Evolutionary conservation across 2,113 vertebrate species (phyloP).

Genomic region (Protobothrops mucrosquamatus): DNA sequence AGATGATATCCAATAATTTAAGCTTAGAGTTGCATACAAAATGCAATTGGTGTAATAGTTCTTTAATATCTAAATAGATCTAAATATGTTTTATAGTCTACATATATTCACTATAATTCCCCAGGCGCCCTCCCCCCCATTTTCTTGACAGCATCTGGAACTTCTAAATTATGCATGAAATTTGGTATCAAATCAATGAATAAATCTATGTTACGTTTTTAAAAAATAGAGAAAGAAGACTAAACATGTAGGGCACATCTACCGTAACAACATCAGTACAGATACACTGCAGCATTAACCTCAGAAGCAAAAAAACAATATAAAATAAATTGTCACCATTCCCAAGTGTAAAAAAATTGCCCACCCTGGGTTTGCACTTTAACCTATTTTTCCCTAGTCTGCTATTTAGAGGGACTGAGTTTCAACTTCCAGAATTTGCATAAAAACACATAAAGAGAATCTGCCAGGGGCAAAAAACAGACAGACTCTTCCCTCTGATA

Average conservation of each 20-base stretch:
- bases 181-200: neutral
- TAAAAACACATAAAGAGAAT: neutral
- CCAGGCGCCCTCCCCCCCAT: neutral
- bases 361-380: neutral
- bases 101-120: neutral
- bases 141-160: neutral
- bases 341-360: neutral
- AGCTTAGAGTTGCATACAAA: conserved; percentile 29
- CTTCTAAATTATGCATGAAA: neutral
- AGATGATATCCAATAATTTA: neutral
- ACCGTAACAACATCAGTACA: neutral
- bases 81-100: neutral
- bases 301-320: neutral
- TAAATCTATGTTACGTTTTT: neutral
- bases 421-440: neutral
- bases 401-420: neutral
- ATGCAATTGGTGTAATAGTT: conserved; percentile 9
- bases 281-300: neutral
- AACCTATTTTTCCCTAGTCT: neutral
- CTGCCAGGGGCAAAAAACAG: neutral
- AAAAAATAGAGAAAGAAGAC: neutral
- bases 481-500: neutral
- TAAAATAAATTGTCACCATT: neutral
- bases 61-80: neutral
- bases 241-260: neutral